Conservation (phyloP, 92 coral and sea anemone genomes). For the Phymanthus crucifer region DNA sequence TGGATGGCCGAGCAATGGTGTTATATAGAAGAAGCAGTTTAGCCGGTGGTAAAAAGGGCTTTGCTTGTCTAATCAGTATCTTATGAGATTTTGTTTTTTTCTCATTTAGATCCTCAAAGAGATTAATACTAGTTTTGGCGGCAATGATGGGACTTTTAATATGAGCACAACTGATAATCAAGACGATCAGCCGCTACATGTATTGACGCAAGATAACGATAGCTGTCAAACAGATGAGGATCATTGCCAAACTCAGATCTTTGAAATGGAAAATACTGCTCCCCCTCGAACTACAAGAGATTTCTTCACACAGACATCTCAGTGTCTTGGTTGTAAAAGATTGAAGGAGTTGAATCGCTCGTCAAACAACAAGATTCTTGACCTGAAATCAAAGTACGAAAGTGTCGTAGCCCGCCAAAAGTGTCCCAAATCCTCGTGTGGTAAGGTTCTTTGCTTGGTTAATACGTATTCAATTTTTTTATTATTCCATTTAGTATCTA, state of each 20-base stretch:
- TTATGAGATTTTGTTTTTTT: background rate
- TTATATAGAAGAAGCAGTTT: no score
- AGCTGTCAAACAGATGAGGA: background rate
- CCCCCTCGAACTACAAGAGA: slow-evolving; percentile 11
- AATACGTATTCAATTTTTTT: no score
- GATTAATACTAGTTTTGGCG: background rate
- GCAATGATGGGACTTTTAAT: no score
- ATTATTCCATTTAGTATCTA: no score
- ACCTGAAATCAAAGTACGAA: slow-evolving; percentile 5
- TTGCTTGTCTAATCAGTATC: no score
- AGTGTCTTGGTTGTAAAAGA: slow-evolving; percentile 18
- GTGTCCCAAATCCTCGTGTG: no score
- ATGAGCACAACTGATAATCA: no score
- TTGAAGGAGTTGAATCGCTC: slow-evolving; percentile 11
- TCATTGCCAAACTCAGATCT: background rate
- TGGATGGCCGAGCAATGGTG: no score
- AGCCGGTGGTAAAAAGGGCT: no score
- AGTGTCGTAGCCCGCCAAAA: no score
- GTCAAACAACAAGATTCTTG: slow-evolving; percentile 13
- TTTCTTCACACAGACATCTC: slow-evolving; percentile 13
- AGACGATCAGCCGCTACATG: background rate
- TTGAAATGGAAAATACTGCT: background rate
- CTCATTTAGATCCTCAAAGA: background rate
- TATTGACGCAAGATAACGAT: no score
- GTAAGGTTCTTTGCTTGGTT: no score